These are phyloP conservation scores for Pachypeltis micranthus DNA, from an alignment of 1,140 invertebrate species.

Conservation along the genomic window DNA sequence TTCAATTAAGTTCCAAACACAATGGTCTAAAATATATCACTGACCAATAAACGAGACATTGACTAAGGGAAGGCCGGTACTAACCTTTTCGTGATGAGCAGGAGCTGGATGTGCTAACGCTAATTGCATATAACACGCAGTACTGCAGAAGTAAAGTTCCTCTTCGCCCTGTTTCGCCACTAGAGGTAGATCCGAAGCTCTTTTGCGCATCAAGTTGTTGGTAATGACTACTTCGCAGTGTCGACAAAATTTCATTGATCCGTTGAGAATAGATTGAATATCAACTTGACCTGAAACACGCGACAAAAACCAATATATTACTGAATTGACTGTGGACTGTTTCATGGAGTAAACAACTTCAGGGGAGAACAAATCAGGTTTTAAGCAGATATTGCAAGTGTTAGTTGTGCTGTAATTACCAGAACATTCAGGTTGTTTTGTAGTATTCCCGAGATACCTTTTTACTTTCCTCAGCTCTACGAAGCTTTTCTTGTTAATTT, in stretches of 20 bases:
- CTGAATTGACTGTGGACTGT: too few species aligned
- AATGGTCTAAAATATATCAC: background rate
- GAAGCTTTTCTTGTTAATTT: too few species aligned
- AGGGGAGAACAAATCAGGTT: too few species aligned
- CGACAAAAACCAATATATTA: too few species aligned
- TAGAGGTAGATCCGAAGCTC: conserved; percentile 65
- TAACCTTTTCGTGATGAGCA: conserved; percentile 37
- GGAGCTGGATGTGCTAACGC: conserved; percentile 44
- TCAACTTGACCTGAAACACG: conserved; percentile 60
- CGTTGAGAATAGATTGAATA: conserved; percentile 80
- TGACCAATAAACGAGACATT: background rate
- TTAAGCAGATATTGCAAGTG: too few species aligned
- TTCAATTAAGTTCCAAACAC: background rate
- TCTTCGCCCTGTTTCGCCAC: conserved; percentile 51
- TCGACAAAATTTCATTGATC: conserved; percentile 76
- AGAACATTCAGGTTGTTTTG: too few species aligned
- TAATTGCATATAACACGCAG: conserved; percentile 72
- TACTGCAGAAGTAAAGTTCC: conserved; percentile 72
- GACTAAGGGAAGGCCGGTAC: background rate
- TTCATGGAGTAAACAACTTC: too few species aligned
- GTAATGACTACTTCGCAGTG: conserved; percentile 84
- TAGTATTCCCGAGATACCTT: too few species aligned
- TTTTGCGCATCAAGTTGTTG: conserved; percentile 66
- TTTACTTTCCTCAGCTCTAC: too few species aligned
- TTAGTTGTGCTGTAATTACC: too few species aligned